These are phyloP conservation scores for Alcis repandata DNA, from an alignment of 2,888 invertebrate species.

Conservation along the genomic window DNA sequence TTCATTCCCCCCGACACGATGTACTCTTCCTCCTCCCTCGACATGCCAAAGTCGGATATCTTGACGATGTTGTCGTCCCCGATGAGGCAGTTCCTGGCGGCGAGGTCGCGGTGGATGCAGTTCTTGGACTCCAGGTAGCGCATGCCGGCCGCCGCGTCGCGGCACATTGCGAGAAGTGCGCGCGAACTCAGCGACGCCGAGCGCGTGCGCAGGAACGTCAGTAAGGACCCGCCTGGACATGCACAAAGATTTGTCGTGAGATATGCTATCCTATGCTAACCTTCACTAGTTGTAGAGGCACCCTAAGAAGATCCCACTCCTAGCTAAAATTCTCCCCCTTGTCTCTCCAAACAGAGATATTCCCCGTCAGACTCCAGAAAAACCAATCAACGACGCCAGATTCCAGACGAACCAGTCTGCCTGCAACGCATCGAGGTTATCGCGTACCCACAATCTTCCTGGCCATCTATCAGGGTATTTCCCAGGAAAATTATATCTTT, in stretches of 20 bases:
- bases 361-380: too few species aligned
- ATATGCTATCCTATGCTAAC: too few species aligned
- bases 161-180: constrained; percentile 94
- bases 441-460: too few species aligned
- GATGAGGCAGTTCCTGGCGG: constrained; percentile 97
- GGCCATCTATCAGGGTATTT: too few species aligned
- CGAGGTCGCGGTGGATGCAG: constrained; percentile 98
- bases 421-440: too few species aligned
- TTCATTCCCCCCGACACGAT: constrained; percentile 99
- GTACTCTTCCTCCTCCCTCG: constrained; percentile 98
- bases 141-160: constrained; percentile 97
- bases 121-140: constrained; percentile 97
- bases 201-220: constrained; percentile 95
- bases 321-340: too few species aligned
- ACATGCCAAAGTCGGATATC: constrained; percentile 99
- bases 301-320: too few species aligned
- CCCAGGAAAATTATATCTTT: too few species aligned
- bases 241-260: background rate
- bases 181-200: constrained; percentile 88
- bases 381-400: too few species aligned
- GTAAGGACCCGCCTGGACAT: constrained; percentile 93
- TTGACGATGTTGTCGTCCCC: constrained; percentile 95
- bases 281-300: too few species aligned
- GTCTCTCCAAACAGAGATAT: too few species aligned
- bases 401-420: too few species aligned